These are phyloP conservation scores for Eupithecia insigniata DNA, from an alignment of 2,888 invertebrate genomes.

Conservation along the genomic window DNA sequence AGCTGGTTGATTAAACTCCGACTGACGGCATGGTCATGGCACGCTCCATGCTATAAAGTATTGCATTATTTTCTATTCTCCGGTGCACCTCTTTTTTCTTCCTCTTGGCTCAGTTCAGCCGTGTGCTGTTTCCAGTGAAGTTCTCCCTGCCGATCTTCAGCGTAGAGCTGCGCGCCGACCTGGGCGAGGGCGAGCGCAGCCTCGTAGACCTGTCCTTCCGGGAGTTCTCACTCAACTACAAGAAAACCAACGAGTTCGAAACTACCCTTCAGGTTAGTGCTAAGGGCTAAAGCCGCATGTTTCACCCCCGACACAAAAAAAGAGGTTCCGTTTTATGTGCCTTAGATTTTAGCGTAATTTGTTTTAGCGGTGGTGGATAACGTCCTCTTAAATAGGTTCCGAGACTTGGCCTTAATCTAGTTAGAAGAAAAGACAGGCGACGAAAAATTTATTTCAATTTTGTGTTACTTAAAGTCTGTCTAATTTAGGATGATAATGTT, in stretches of 20 bases:
- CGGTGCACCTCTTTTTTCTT: neutral
- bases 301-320: too few relatives aligned
- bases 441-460: too few relatives aligned
- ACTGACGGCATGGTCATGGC: neutral
- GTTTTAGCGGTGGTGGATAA: too few relatives aligned
- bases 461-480: too few relatives aligned
- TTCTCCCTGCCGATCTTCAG: conserved; percentile 91
- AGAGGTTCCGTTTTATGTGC: too few relatives aligned
- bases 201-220: conserved; percentile 93
- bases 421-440: too few relatives aligned
- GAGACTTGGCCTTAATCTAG: too few relatives aligned
- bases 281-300: too few relatives aligned
- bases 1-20: neutral
- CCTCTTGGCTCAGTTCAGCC: neutral
- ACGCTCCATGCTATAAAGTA: neutral
- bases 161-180: conserved; percentile 89
- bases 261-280: conserved; percentile 86
- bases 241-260: conserved; percentile 87
- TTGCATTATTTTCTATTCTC: neutral
- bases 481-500: too few relatives aligned
- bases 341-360: too few relatives aligned
- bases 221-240: conserved; percentile 91
- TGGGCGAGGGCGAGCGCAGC: conserved; percentile 88
- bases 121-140: conserved; percentile 71
- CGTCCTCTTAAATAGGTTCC: too few relatives aligned